Conservation (phyloP, 1,140 invertebrate genomes). For the Eulimnadia texana region DNA sequence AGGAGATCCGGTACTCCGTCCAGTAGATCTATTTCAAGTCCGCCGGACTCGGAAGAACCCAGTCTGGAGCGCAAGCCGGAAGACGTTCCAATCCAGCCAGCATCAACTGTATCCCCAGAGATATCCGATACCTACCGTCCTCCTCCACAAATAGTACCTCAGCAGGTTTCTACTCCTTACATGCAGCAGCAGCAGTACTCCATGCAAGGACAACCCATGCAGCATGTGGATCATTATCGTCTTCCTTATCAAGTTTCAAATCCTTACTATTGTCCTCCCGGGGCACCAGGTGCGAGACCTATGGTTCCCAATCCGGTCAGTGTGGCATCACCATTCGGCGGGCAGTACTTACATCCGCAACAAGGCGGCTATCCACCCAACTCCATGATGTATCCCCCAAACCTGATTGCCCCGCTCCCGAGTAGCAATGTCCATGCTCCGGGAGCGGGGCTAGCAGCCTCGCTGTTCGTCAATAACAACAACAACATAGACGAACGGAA, state of each 20-base stretch:
- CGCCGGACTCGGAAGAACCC: constrained; percentile 1
- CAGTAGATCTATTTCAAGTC: neutral
- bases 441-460: constrained; percentile 19
- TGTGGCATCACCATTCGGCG: constrained; percentile 19
- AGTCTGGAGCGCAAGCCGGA: neutral
- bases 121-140: neutral
- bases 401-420: constrained; percentile 19
- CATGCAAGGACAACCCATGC: neutral
- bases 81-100: neutral
- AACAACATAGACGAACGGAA: neutral
- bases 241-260: neutral
- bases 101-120: neutral
- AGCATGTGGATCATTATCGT: constrained; percentile 1
- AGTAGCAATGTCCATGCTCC: constrained; percentile 13
- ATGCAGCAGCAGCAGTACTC: constrained; percentile 7
- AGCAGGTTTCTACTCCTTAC: constrained; percentile 29
- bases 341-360: constrained; percentile 19
- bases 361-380: constrained; percentile 19
- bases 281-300: neutral
- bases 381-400: constrained; percentile 21
- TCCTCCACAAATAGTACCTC: neutral
- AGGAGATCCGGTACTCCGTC: constrained; percentile 9
- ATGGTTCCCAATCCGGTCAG: constrained; percentile 9
- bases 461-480: constrained; percentile 16
- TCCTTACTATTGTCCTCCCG: constrained; percentile 14